Conservation (phyloP, 2,888 invertebrate species). For the Drosophila borborema region DNA sequence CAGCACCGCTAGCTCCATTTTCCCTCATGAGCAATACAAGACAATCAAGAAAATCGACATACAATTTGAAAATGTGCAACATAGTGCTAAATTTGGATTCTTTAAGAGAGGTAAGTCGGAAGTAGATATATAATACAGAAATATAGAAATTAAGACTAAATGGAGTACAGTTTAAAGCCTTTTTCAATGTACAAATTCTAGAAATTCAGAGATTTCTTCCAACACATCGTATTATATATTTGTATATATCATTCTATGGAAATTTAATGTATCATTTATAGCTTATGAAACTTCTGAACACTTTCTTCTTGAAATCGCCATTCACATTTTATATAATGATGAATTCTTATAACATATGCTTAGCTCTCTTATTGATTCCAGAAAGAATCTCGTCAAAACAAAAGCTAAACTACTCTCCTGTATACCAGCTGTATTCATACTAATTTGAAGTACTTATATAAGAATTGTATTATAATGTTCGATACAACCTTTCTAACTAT, state of each 20-base stretch:
- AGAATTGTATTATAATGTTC: neutral
- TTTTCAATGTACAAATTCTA: too few relatives aligned
- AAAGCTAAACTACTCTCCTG: neutral
- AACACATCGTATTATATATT: neutral
- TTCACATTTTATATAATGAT: too few relatives aligned
- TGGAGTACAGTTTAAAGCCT: neutral
- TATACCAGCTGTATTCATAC: neutral
- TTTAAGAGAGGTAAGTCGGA: conserved; percentile 78
- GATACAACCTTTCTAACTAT: neutral
- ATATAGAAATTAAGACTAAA: neutral
- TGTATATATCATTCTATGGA: too few relatives aligned
- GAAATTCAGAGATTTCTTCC: neutral
- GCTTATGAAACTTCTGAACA: too few relatives aligned
- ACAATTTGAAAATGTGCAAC: conserved; percentile 81
- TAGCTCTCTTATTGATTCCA: too few relatives aligned
- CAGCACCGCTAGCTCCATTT: conserved; percentile 60
- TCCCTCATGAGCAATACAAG: conserved; percentile 73
- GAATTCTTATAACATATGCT: too few relatives aligned
- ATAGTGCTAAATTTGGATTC: conserved; percentile 77
- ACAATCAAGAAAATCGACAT: conserved; percentile 79
- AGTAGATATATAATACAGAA: neutral
- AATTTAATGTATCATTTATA: too few relatives aligned
- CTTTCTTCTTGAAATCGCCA: too few relatives aligned
- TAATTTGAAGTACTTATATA: neutral
- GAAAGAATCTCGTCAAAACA: neutral